Evolutionary conservation across 2,113 vertebrate species (phyloP).

Genomic region (Uria aalge): DNA sequence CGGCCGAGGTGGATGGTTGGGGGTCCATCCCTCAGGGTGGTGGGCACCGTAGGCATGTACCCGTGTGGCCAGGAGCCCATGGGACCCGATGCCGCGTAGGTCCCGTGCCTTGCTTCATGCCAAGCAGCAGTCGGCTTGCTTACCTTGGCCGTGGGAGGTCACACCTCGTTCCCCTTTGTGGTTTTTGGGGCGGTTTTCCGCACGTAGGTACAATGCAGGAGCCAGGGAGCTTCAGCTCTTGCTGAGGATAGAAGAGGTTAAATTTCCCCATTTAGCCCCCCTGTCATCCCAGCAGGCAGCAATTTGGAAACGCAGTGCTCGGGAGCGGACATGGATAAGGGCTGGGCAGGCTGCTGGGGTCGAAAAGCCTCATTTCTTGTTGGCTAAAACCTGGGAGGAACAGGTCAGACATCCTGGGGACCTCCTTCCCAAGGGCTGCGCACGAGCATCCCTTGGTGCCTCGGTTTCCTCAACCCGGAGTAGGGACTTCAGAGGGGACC

Average conservation of each 20-base stretch:
- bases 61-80: not conserved
- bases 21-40: not conserved
- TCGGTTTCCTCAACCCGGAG: not conserved
- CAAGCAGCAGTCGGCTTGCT: not conserved
- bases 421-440: not conserved
- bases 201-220: not conserved
- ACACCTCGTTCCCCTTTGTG: not conserved
- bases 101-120: not conserved
- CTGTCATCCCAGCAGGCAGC: not conserved
- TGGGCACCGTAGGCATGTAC: not conserved
- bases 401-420: not conserved
- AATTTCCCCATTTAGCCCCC: not conserved
- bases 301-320: not conserved
- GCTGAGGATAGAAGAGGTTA: not conserved
- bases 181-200: not conserved
- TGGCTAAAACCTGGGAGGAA: not conserved
- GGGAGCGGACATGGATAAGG: not conserved
- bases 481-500: not conserved
- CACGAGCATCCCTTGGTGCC: not conserved
- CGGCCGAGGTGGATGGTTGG: not conserved
- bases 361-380: not conserved
- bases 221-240: not conserved
- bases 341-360: not conserved
- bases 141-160: not conserved
- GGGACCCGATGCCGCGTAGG: fast-evolving